A percentile compares a stretch with the other conserved stretches of the same genome.
These are phyloP conservation scores for Cheilosia vulpina DNA, from an alignment of 2,888 invertebrate species.

Conservation along the genomic window DNA sequence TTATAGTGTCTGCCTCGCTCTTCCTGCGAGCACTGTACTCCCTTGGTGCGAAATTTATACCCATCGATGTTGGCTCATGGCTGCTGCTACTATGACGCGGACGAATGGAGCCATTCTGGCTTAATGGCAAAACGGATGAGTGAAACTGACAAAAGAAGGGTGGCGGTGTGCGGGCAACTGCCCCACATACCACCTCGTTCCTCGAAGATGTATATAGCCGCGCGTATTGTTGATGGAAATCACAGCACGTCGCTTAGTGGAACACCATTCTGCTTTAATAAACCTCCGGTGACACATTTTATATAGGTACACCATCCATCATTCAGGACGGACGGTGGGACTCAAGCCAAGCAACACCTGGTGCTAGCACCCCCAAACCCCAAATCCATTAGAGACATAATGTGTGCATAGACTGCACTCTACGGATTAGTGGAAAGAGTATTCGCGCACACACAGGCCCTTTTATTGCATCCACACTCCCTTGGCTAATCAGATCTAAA, in stretches of 20 bases:
- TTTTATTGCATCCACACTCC: constrained; percentile 67
- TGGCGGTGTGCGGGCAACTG: not conserved
- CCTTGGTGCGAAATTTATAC: constrained; percentile 36
- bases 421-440: constrained; percentile 38
- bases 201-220: constrained; percentile 6
- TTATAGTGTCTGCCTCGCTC: constrained; percentile 17
- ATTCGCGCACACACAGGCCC: constrained; percentile 40
- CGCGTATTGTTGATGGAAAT: constrained; percentile 30
- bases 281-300: constrained; percentile 39
- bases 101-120: constrained; percentile 30
- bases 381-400: constrained; percentile 30
- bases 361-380: constrained; percentile 34
- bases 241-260: constrained; percentile 13
- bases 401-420: not conserved
- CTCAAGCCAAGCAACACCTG: constrained; percentile 56
- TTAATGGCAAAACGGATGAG: constrained; percentile 29
- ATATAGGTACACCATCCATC: constrained; percentile 21
- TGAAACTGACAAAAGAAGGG: constrained; percentile 22
- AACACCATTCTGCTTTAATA: constrained; percentile 1
- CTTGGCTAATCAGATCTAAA: constrained; percentile 72
- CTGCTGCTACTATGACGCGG: constrained; percentile 8
- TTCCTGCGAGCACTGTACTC: constrained; percentile 21
- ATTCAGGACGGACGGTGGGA: not conserved
- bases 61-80: constrained; percentile 8
- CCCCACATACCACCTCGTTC: constrained; percentile 2